These are phyloP conservation scores for Anomalospiza imberbis DNA, from an alignment of 2,797 vertebrate genomes.

Conservation along the genomic window DNA sequence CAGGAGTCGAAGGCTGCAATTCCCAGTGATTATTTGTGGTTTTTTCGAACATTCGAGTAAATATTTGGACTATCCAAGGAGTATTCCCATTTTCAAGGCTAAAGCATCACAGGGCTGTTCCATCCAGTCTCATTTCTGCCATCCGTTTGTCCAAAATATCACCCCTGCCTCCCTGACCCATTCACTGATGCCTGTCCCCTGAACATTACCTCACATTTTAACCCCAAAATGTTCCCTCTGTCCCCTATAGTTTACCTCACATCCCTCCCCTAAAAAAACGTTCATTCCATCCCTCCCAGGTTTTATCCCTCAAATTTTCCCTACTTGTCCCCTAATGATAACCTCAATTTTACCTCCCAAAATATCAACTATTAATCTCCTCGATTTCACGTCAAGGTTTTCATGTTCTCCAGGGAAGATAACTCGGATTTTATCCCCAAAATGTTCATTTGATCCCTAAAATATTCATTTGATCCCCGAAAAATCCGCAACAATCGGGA, in stretches of 20 bases:
- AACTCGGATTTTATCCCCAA: background rate
- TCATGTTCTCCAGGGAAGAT: accelerated
- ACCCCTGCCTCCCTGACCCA: background rate
- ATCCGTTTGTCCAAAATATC: background rate
- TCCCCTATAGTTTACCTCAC: background rate
- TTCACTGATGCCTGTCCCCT: background rate
- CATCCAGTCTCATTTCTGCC: background rate
- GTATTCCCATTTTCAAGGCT: background rate
- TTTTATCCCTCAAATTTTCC: background rate
- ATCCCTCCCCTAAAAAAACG: accelerated
- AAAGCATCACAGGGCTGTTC: background rate
- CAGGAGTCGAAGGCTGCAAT: accelerated
- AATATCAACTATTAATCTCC: background rate
- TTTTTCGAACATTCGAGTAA: background rate
- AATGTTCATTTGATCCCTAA: background rate
- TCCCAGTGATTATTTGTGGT: accelerated
- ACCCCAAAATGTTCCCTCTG: background rate
- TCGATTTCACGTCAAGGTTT: accelerated
- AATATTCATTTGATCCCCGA: background rate
- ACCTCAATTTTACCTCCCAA: background rate
- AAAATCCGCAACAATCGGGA: accelerated
- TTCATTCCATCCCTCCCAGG: background rate
- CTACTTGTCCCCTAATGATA: accelerated
- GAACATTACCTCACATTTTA: accelerated
- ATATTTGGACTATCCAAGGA: background rate